Base-by-base conservation (phyloP, 2,797 vertebrate genomes). In the Champsocephalus gunnari region DNA sequence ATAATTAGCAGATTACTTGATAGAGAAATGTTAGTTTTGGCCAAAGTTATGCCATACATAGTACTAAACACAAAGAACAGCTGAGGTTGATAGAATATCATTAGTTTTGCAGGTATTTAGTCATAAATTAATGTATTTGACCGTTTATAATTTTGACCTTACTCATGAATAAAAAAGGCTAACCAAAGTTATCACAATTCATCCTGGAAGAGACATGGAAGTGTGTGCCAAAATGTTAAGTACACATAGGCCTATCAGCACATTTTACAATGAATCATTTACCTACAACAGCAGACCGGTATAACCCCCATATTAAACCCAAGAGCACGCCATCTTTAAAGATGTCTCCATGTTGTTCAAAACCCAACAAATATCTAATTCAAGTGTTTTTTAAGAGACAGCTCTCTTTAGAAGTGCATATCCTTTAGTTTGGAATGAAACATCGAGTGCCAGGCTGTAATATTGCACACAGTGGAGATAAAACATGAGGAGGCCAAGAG, bases 251-350 rank as follows among this genome's bases (percentile, higher is more conserved):
- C 61, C 43, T 81, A 64, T 81, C 77, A 58, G 21, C 28, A 55
- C 38, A 70, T 56, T 24, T 45, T 16, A 66, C 10, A 24, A 24
- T 82, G 56, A 80, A 73, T 76, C 68, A 77, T 71, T 80, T 21
- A 82, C n/a, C 55, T 64, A 53, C 14, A 61, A 48, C 59, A 55
- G 51, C n/a, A 59, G 45, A 59, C 24, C 0, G 12, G 73, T 71
- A 69, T 19, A 57, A 60, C 24, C 62, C 41, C 38, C 8, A 14
- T 17, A 3, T 17, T 74, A 38, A 62, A 72, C 43, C 54, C 19
- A 71, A 57, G 48, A 58, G 38, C 11, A 41, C 2, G 21, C 66
- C 3, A 6, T 64, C 32, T 12, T 47, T 5, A 56, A 5, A 13
- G 59, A 66, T 64, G 21, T 43, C 43, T 34, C 28, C 28, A 28